Conservation (phyloP, 2,888 invertebrate genomes). For the Thera britannica region DNA sequence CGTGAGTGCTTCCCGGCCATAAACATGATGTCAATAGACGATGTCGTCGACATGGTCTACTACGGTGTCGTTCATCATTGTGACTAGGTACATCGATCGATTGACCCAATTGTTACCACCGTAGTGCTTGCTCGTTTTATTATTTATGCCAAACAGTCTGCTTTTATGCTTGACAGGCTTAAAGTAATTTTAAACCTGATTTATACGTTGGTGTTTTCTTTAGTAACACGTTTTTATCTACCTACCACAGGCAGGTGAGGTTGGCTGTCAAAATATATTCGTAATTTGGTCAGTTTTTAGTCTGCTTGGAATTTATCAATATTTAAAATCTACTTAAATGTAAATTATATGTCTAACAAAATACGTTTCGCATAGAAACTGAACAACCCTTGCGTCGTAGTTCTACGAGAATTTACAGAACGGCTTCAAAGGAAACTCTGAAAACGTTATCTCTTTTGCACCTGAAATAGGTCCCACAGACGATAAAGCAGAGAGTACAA, state of each 20-base stretch:
- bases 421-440: conserved; percentile 20
- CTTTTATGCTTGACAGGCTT: neutral
- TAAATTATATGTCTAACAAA: too few species aligned
- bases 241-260: too few species aligned
- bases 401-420: conserved; percentile 14
- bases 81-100: conserved; percentile 72
- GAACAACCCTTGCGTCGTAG: conserved; percentile 13
- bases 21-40: too few species aligned
- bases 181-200: too few species aligned
- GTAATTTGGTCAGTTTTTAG: too few species aligned
- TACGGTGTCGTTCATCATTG: conserved; percentile 53
- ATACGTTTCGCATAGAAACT: conserved; percentile 1
- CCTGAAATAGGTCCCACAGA: conserved; percentile 22
- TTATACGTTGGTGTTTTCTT: too few species aligned
- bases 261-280: too few species aligned
- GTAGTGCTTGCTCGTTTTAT: conserved; percentile 43
- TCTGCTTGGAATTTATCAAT: neutral
- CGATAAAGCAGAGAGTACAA: conserved; percentile 23
- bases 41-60: conserved; percentile 40
- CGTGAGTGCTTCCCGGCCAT: conserved; percentile 54
- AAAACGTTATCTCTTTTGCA: conserved; percentile 28
- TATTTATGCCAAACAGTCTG: conserved; percentile 19
- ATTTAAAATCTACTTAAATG: neutral
- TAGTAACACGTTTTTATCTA: too few species aligned
- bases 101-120: conserved; percentile 70